Evolutionary conservation across 2,888 invertebrate genomes (phyloP).

Genomic region (Hofmannophila pseudospretella): DNA sequence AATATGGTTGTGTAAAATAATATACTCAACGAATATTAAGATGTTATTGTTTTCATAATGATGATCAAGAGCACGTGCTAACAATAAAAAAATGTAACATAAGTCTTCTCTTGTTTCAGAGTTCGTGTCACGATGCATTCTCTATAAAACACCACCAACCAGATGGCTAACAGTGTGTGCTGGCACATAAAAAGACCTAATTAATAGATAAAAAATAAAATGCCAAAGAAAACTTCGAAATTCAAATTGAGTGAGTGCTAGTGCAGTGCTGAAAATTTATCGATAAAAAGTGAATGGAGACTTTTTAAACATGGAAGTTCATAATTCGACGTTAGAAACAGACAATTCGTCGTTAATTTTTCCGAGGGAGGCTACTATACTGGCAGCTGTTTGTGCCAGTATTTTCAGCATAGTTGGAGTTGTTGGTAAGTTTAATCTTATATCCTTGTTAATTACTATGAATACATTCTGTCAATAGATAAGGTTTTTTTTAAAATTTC

Average conservation of each 20-base stretch:
- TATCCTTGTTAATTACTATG: no score
- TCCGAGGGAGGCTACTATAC: constrained; percentile 85
- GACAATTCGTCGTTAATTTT: constrained; percentile 68
- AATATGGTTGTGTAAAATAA: background rate
- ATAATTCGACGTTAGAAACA: constrained; percentile 23
- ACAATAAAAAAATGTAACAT: constrained; percentile 17
- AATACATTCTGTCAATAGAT: no score
- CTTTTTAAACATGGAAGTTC: constrained; percentile 39
- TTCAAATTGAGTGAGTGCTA: constrained; percentile 31
- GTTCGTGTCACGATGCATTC: constrained; percentile 17
- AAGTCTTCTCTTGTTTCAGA: constrained; percentile 38
- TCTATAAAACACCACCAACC: constrained; percentile 10
- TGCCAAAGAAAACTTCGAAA: constrained; percentile 38
- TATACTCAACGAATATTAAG: background rate
- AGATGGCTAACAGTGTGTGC: constrained; percentile 11
- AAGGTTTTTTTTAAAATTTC: no score
- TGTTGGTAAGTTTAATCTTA: constrained; percentile 83
- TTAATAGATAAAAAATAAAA: constrained; percentile 29
- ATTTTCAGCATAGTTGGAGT: constrained; percentile 88
- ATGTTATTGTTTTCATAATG: constrained; percentile 17
- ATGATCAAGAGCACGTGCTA: constrained; percentile 28
- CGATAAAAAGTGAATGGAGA: constrained; percentile 29
- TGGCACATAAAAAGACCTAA: constrained; percentile 14
- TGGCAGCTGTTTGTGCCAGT: constrained; percentile 88
- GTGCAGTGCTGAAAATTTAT: constrained; percentile 29